Base-by-base conservation (phyloP, 2,797 vertebrate species). In the Ibycter americanus region DNA sequence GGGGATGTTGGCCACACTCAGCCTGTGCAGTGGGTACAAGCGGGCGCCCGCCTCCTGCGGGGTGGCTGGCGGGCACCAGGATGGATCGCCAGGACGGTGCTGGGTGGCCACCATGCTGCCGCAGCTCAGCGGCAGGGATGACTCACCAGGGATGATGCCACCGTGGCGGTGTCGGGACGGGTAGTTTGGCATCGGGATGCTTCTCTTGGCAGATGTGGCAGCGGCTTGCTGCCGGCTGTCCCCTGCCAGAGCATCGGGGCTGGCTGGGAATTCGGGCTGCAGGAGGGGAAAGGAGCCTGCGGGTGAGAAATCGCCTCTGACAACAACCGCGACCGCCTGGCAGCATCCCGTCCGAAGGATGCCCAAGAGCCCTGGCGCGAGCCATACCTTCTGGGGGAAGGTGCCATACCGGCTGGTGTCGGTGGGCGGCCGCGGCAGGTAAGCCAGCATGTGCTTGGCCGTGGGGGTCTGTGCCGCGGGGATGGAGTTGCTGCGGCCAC, bases 391-490 rank as follows among this genome's bases (percentile, higher is more conserved):
- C 86, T 95, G 94, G 15, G 97, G 93, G 93, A 98, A 97, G 36
- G 98, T 96, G 90, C 96, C 92, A 23, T 97, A 97, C 26, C 32
- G 89, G 74, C 93, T 59, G 11, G 93, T 91, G 59, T 98, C 97
- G 3, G 96, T 79, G 42, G 96, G 96, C 0, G 98, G 97, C 89
- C 98, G 97, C 5, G 98, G 98, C 68, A 98, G 97, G 92, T 98
- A 98, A 1, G 98, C 98, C 95, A 98, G 96, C 96, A 98, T 97
- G 68, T 98, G 98, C 96, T 98, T 98, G 29, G 98, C 98, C 1
- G 96, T 98, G 36, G 98, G 97, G 8, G 96, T 95, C 93, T 98
- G 97, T 3, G 93, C 94, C 1, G 92, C 97, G 0, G 98, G 98
- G 23, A 98, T 96, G 70, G 98, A 98, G 96, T 98, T 98, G 93